Conservation (phyloP, 1,140 invertebrate genomes). For the Onthophagus taurus region DNA sequence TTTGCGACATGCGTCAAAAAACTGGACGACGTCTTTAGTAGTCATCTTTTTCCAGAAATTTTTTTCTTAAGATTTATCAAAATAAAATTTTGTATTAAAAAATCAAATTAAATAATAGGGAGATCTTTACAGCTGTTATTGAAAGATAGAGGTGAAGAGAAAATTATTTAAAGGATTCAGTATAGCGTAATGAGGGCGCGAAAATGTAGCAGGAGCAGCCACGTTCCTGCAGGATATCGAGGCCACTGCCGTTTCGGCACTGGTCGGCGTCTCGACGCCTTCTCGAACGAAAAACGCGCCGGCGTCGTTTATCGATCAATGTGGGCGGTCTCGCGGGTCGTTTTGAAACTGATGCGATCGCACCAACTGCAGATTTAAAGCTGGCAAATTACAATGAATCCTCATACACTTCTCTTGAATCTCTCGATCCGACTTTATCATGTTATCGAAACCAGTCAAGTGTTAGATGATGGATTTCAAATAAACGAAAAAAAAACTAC, state of each 20-base stretch:
- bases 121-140: background rate
- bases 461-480: too few relatives aligned
- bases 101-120: too few relatives aligned
- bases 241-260: conserved; percentile 2
- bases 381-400: too few relatives aligned
- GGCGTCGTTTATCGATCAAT: conserved; percentile 14
- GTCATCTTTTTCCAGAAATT: conserved; percentile 2
- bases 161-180: background rate
- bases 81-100: background rate
- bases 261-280: conserved; percentile 2
- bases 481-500: too few relatives aligned
- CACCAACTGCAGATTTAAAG: background rate
- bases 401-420: too few relatives aligned
- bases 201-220: background rate
- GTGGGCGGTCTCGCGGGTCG: conserved; percentile 5
- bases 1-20: conserved; percentile 2
- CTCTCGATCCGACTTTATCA: too few relatives aligned
- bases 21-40: conserved; percentile 1
- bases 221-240: conserved; percentile 1
- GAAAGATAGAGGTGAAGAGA: background rate
- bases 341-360: background rate
- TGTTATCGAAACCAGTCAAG: too few relatives aligned
- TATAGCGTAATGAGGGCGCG: background rate
- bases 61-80: background rate
- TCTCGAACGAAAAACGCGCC: conserved; percentile 7